Evolutionary conservation across 1,140 invertebrate genomes (phyloP).

Genomic region (Cyclina sinensis): DNA sequence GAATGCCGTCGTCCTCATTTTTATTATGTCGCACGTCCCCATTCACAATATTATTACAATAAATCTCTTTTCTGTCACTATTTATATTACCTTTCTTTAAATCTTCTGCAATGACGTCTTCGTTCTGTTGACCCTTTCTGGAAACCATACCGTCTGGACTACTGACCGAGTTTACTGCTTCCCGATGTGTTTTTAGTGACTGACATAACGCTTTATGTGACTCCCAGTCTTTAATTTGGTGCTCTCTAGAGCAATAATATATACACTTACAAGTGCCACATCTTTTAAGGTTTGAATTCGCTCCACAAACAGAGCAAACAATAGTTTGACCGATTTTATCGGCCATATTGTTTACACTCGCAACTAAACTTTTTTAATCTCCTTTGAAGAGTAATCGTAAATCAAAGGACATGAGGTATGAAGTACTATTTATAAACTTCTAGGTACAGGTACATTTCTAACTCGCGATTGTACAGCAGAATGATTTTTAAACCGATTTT

Average conservation of each 20-base stretch:
- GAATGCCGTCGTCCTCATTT: neutral
- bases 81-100: neutral
- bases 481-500: too few species aligned
- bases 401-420: too few species aligned
- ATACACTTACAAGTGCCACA: conserved; percentile 46
- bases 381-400: conserved; percentile 11
- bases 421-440: too few species aligned
- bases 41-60: neutral
- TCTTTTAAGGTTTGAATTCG: conserved; percentile 14
- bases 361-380: neutral
- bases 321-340: neutral
- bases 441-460: too few species aligned
- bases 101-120: neutral
- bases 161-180: neutral
- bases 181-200: neutral
- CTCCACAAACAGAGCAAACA: conserved; percentile 30
- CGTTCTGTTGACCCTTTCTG: neutral
- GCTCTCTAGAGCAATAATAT: conserved; percentile 55
- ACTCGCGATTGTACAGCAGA: too few species aligned
- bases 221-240: conserved; percentile 52
- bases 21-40: neutral
- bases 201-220: conserved; percentile 42
- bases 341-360: conserved; percentile 61
- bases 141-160: neutral
- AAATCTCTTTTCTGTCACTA: conserved; percentile 49